Evolutionary conservation across 2,113 vertebrate species (phyloP).

Genomic region (Mirounga angustirostris): DNA sequence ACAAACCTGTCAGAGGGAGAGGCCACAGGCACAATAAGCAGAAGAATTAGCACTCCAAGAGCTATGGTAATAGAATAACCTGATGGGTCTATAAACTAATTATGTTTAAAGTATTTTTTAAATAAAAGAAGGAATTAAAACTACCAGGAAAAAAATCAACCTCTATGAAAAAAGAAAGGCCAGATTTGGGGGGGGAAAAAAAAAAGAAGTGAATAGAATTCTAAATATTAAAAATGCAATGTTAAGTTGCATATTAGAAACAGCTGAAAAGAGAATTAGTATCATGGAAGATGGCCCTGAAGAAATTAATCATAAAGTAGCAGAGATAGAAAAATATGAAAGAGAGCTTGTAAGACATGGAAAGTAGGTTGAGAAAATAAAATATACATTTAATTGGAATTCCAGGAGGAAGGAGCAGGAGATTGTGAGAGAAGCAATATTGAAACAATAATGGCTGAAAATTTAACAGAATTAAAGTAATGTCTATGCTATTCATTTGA

Average conservation of each 20-base stretch:
- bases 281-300: slow-evolving; percentile 5
- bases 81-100: background rate
- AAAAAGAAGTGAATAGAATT: background rate
- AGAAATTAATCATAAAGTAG: background rate
- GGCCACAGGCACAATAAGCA: background rate
- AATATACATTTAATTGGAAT: background rate
- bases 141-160: background rate
- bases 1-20: background rate
- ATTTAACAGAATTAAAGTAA: slow-evolving; percentile 41
- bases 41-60: background rate
- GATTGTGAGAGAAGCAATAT: background rate
- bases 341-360: background rate
- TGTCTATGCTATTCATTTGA: background rate
- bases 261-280: background rate
- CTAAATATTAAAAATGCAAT: background rate
- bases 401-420: background rate
- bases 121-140: background rate
- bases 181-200: background rate
- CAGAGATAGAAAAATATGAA: background rate
- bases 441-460: slow-evolving; percentile 31
- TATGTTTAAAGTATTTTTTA: background rate
- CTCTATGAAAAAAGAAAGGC: background rate
- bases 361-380: slow-evolving; percentile 20
- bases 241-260: background rate
- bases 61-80: background rate